Evolutionary conservation across 2,113 vertebrate species (phyloP).

Genomic region (Lichenostomus cassidix): DNA sequence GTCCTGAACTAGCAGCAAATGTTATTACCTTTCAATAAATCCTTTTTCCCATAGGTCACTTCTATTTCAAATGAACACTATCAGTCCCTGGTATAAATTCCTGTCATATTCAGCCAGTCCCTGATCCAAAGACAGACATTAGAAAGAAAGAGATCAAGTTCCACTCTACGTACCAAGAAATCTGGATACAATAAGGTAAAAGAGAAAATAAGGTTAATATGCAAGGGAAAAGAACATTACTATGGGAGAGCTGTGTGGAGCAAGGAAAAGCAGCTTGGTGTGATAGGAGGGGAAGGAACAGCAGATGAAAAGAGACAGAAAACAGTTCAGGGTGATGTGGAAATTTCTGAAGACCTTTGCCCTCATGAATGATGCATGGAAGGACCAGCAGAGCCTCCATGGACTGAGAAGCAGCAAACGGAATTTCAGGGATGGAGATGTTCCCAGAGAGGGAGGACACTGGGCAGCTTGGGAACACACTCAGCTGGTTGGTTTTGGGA

Average conservation of each 20-base stretch:
- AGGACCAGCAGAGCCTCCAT: not conserved
- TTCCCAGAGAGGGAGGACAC: not conserved
- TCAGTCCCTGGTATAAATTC: not conserved
- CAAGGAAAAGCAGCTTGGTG: not conserved
- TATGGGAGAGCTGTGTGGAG: not conserved
- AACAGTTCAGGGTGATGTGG: not conserved
- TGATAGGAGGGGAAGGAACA: not conserved
- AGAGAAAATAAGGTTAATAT: not conserved
- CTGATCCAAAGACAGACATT: not conserved
- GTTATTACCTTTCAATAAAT: not conserved
- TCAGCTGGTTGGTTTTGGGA: constrained; percentile 26
- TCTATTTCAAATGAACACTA: not conserved
- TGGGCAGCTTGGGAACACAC: not conserved
- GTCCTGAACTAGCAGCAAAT: not conserved
- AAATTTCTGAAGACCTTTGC: constrained; percentile 55
- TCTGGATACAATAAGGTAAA: not conserved
- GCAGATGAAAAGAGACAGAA: not conserved
- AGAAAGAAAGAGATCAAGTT: not conserved
- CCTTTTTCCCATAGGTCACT: constrained; percentile 6
- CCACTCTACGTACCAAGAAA: not conserved
- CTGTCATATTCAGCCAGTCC: not conserved
- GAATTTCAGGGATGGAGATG: constrained; percentile 58
- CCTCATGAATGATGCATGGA: constrained; percentile 60
- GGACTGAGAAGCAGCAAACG: constrained; percentile 44
- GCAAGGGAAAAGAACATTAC: not conserved